Evolutionary conservation across 2,888 invertebrate genomes (phyloP), one percentile per base, ranked within the genome.

Genomic region (Noctua janthina): DNA sequence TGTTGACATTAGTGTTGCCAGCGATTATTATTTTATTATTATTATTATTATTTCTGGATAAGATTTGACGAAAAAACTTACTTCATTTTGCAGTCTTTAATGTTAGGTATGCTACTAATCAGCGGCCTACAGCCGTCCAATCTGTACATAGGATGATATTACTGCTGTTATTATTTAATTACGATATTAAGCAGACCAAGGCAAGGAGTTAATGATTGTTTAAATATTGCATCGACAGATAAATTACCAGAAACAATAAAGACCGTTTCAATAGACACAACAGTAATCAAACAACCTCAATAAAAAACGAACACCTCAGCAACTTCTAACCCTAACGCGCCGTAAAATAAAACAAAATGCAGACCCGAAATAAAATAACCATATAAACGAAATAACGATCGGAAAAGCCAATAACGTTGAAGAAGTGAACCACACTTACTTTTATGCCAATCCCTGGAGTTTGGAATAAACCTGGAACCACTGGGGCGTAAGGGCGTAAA

Each of bases 341-440:
- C 70, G 20, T 85, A 76, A 88, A 74, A 86, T 88, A 86, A 85
- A 88, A 83, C 74, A 80, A 79, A 83, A 79, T 78, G 43, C 76
- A 76, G 62, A 43, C 76, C 79, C 70, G 59, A 84, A 86, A 89
- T 88, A 84, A 87, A 89, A 88, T 76, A 75, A 73, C 76, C 59
- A 70, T 84, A 84, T 78, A 90, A 85, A 88, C 77, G 76, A 67
- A 82, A 82, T 88, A 81, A 87, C 85, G 85, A 85, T 85, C 70
- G 76, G 72, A 68, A 82, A 70, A 76, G 20, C 74, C 74, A 80
- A 87, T 90, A 90, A 90, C 85, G 81, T 77, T 76, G 69, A 70
- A 73, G 75, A 68, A 85, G 74, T 81, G 80, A 89, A 85, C 83
- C 80, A 74, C 79, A 78, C 84, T 90, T 79, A 89, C 82, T 87